phyloP scores from a whole-genome alignment of 1,140 invertebrate species.

The Drosophila ananassae region DNA sequence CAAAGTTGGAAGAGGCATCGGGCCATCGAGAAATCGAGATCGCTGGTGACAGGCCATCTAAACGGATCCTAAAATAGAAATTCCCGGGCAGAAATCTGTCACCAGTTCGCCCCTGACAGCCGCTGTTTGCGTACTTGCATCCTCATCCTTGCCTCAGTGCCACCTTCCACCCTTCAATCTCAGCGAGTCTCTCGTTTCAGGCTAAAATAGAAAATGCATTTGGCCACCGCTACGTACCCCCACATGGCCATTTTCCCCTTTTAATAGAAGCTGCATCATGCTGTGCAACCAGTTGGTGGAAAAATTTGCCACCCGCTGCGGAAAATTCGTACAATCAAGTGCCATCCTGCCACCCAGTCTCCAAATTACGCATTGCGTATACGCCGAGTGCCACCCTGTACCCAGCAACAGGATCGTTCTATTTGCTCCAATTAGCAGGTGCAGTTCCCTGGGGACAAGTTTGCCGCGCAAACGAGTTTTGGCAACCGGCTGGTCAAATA shows the following conservation, averaged over 20 bases:
- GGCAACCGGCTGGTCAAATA: conserved; percentile 2
- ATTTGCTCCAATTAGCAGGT: conserved; percentile 51
- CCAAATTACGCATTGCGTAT: conserved; percentile 51
- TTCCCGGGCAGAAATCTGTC: conserved; percentile 42
- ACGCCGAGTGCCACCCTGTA: conserved; percentile 43
- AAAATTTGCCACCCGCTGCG: conserved; percentile 36
- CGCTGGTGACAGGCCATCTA: conserved; percentile 53
- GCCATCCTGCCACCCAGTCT: background rate
- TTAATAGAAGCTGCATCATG: conserved; percentile 10
- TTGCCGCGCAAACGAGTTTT: conserved; percentile 1
- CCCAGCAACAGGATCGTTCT: background rate
- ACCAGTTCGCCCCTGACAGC: conserved; percentile 27
- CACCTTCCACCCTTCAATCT: conserved; percentile 13
- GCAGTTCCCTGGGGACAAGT: conserved; percentile 5
- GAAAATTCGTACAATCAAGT: conserved; percentile 28
- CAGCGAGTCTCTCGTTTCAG: background rate
- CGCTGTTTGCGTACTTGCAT: conserved; percentile 13
- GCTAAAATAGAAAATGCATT: conserved; percentile 56
- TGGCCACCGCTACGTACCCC: conserved; percentile 7
- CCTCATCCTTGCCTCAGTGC: background rate
- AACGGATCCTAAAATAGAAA: conserved; percentile 49
- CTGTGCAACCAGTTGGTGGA: conserved; percentile 19
- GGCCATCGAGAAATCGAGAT: background rate
- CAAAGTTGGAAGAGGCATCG: conserved; percentile 37
- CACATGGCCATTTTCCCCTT: background rate